Percentiles rank a stretch among this genome's conserved stretches.
phyloP scores from a whole-genome alignment of 2,888 invertebrate genomes.

The Drosophila anceps region DNA sequence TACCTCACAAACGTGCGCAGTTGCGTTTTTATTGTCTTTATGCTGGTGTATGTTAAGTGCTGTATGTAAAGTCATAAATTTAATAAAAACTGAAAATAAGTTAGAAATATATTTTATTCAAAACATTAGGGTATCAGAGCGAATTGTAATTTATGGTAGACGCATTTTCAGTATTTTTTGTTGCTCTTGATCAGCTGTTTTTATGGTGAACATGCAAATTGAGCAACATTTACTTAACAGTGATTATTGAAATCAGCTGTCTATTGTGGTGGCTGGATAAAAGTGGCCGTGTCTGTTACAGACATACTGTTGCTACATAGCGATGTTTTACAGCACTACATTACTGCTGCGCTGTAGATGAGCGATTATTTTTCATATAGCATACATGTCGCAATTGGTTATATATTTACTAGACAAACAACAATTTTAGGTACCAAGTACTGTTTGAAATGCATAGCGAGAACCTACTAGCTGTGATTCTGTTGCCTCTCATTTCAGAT shows the following conservation, averaged over 20 bases:
- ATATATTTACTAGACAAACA: not conserved
- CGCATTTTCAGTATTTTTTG: conserved; percentile 11
- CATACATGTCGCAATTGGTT: not conserved
- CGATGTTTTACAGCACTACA: conserved; percentile 16
- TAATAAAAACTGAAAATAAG: conserved; percentile 3
- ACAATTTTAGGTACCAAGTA: not conserved
- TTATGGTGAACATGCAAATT: conserved; percentile 3
- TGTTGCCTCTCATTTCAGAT: not conserved
- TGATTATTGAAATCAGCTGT: conserved; percentile 35
- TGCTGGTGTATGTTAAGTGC: too few species aligned
- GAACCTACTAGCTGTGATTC: not conserved
- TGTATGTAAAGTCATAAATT: not conserved
- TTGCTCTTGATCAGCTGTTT: conserved; percentile 24
- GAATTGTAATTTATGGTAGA: not conserved
- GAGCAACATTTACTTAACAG: conserved; percentile 21
- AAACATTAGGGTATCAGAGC: not conserved
- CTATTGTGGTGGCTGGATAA: conserved; percentile 16
- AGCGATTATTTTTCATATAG: not conserved
- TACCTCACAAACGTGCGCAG: conserved; percentile 56
- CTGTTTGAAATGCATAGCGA: not conserved
- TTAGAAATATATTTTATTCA: not conserved
- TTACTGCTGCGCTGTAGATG: not conserved
- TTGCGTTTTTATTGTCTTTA: conserved; percentile 13
- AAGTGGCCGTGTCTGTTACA: too few species aligned
- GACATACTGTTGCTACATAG: not conserved